phyloP scores from a whole-genome alignment of 1,140 invertebrate genomes.

The Scaptomyza pallida region DNA sequence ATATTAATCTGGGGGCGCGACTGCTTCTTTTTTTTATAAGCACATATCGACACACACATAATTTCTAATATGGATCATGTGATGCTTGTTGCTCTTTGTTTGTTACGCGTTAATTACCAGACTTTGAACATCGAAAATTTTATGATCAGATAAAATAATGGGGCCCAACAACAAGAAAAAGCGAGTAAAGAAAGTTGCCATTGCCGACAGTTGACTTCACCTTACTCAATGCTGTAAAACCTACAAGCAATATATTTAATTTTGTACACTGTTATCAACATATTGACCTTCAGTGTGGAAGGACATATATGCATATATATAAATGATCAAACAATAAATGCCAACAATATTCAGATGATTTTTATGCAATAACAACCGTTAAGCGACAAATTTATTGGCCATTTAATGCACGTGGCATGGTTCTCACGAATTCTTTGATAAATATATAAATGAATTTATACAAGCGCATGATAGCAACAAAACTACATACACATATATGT shows the following conservation, averaged over 20 bases:
- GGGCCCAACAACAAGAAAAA: slow-evolving; percentile 18
- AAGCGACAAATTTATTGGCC: slow-evolving; percentile 55
- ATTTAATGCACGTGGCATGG: slow-evolving; percentile 54
- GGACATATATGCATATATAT: neutral
- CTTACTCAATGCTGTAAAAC: neutral
- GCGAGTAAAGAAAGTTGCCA: neutral
- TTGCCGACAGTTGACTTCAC: slow-evolving; percentile 1
- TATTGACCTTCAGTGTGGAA: neutral
- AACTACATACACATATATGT: too few relatives aligned
- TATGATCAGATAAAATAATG: slow-evolving; percentile 66
- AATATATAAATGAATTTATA: slow-evolving; percentile 40
- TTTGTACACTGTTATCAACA: neutral
- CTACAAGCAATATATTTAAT: too few relatives aligned
- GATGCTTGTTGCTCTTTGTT: slow-evolving; percentile 44
- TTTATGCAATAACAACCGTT: slow-evolving; percentile 20
- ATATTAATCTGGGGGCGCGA: slow-evolving; percentile 4
- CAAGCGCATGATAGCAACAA: slow-evolving; percentile 14
- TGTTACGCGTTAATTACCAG: slow-evolving; percentile 50
- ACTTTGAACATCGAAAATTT: slow-evolving; percentile 61
- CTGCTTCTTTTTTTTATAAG: neutral
- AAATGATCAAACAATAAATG: neutral
- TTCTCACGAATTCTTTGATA: slow-evolving; percentile 45
- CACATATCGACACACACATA: slow-evolving; percentile 3
- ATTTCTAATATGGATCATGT: slow-evolving; percentile 60
- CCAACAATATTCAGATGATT: neutral